These are phyloP conservation scores for Phasia obesa DNA, from an alignment of 2,888 invertebrate species.

Conservation along the genomic window DNA sequence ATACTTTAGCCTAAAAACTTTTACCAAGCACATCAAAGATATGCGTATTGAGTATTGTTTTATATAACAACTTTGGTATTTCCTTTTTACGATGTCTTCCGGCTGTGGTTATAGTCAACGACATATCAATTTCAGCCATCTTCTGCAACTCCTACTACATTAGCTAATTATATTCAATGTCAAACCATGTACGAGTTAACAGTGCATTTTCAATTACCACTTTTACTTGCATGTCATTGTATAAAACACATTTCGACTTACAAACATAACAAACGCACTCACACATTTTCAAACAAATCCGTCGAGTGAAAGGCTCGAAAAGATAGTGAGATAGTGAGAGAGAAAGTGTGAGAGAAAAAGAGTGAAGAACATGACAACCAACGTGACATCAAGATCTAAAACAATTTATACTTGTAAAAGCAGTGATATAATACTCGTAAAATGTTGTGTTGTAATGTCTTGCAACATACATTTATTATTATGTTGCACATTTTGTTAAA, in stretches of 20 bases:
- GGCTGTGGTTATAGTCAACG: neutral
- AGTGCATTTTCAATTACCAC: constrained; percentile 54
- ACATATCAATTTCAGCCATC: constrained; percentile 15
- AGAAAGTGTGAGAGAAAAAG: neutral
- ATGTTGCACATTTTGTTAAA: constrained; percentile 36
- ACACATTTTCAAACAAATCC: neutral
- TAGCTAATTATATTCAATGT: constrained; percentile 48
- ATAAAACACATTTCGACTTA: neutral
- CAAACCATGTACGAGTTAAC: constrained; percentile 21
- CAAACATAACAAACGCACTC: neutral
- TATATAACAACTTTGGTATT: neutral
- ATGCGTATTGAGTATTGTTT: neutral
- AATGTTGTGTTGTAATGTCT: constrained; percentile 16
- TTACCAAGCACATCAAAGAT: neutral
- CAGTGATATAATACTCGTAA: constrained; percentile 9
- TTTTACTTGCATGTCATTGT: constrained; percentile 20
- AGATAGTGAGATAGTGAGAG: neutral
- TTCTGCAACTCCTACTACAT: neutral
- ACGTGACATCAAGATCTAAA: constrained; percentile 62
- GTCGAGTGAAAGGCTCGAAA: constrained; percentile 16
- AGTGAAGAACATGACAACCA: constrained; percentile 57
- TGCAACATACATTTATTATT: constrained; percentile 23
- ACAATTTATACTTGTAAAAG: constrained; percentile 36
- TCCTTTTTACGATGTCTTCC: neutral
- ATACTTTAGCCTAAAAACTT: neutral